Evolutionary conservation across 92 coral and sea anemone species (phyloP), one percentile per base, ranked within the genome.

Genomic region (Diadumene lineata): DNA sequence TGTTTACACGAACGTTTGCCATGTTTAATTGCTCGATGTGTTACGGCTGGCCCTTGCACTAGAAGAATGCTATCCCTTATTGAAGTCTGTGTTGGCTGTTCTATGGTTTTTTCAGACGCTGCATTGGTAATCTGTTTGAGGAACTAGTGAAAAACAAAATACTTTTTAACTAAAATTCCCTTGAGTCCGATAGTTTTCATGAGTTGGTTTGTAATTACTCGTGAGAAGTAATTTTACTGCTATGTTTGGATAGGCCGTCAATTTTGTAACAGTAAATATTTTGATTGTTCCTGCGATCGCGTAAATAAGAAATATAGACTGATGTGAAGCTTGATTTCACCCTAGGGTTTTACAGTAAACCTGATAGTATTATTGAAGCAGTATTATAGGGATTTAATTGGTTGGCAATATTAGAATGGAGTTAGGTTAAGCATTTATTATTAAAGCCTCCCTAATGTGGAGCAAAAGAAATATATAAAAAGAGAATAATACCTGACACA

Each of bases 71-170:
- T 56, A n/a, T 79, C 78, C 27, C 60, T 71, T 23, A 79, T 51
- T 15, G 46, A 70, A 6, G 61, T 70, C 15, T 32, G 78, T 7
- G 53, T 80, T 16, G 84, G 84, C 66, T 80, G 84, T 53, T 79
- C 78, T 32, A 80, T 72, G 29, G 73, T 71, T 64, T 80, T 80
- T 13, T 79, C 84, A 26, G 69, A 79, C 48, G 66, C 51, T 0
- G 64, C 56, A 34, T 38, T 79, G 43, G 77, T 79, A 18, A 79
- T 38, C 31, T 79, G 68, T 58, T 79, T 79, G 31, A 79, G 77
- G 84, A 60, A 79, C 84, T 79, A 66, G 22, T 32, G 68, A 24
- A 68, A 55, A 16, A 66, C 27, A 24, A 28, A 23, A 61, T 22
- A 8, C 22, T 30, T 18, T 22, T 11, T 11, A 61, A 23, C 3